These are phyloP conservation scores for Willowsia nigromaculata DNA, from an alignment of 2,888 invertebrate genomes.

Conservation along the genomic window DNA sequence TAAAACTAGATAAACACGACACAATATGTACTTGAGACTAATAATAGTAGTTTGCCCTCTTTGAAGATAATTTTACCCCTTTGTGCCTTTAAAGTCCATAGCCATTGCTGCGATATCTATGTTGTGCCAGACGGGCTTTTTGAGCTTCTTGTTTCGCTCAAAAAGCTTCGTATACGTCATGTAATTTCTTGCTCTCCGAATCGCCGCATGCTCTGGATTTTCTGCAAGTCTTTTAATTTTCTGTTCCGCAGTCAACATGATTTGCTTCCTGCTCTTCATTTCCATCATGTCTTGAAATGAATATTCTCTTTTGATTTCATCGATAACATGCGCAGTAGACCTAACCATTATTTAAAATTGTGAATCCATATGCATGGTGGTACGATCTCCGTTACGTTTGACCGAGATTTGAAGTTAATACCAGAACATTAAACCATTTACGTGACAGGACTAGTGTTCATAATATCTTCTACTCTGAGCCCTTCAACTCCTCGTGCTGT, in stretches of 20 bases:
- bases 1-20: not conserved
- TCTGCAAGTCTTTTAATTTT: constrained; percentile 66
- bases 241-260: constrained; percentile 49
- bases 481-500: not conserved
- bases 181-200: constrained; percentile 59
- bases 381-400: too few species aligned
- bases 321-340: constrained; percentile 8
- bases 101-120: constrained; percentile 54
- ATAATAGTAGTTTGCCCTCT: not conserved
- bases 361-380: too few species aligned
- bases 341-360: too few species aligned
- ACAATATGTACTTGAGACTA: not conserved
- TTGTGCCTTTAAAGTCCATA: constrained; percentile 30
- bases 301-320: constrained; percentile 44
- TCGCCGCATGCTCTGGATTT: constrained; percentile 62
- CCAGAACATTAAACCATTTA: too few species aligned
- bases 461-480: not conserved
- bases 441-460: constrained; percentile 42
- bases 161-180: constrained; percentile 71
- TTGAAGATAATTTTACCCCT: not conserved
- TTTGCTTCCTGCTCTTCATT: not conserved
- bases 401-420: too few species aligned
- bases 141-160: constrained; percentile 62
- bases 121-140: constrained; percentile 67
- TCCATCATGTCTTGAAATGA: constrained; percentile 52